phyloP scores from a whole-genome alignment of 2,888 invertebrate species.

The Chorisops tibialis region DNA sequence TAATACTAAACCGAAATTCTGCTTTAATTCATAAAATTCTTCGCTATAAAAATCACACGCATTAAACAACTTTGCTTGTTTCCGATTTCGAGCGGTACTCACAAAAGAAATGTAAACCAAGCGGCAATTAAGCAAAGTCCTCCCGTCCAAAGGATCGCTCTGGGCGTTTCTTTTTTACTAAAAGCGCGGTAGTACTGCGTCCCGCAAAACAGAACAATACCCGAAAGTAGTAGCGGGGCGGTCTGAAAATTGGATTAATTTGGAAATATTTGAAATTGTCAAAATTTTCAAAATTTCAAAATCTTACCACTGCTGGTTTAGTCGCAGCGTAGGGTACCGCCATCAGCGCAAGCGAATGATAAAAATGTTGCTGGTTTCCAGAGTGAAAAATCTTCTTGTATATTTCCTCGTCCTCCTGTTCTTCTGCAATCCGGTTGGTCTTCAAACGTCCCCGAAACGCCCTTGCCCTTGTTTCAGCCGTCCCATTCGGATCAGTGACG shows the following conservation, averaged over 20 bases:
- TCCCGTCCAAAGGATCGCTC: conserved; percentile 10
- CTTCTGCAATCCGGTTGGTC: neutral
- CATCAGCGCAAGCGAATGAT: conserved; percentile 19
- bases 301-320: conserved; percentile 6
- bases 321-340: neutral
- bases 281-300: neutral
- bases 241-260: conserved; percentile 8
- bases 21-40: neutral
- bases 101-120: conserved; percentile 14
- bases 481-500: neutral
- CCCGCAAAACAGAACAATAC: conserved; percentile 5
- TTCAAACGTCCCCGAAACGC: neutral
- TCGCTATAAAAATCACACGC: neutral
- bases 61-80: neutral
- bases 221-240: neutral
- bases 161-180: neutral
- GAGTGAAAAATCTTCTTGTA: neutral
- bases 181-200: conserved; percentile 15
- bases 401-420: neutral
- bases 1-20: neutral
- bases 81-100: neutral
- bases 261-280: neutral
- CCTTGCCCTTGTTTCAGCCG: neutral
- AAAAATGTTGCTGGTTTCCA: conserved; percentile 14
- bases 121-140: conserved; percentile 10